Base-by-base conservation (phyloP, 2,797 vertebrate species). In the Sus cebifrons region DNA sequence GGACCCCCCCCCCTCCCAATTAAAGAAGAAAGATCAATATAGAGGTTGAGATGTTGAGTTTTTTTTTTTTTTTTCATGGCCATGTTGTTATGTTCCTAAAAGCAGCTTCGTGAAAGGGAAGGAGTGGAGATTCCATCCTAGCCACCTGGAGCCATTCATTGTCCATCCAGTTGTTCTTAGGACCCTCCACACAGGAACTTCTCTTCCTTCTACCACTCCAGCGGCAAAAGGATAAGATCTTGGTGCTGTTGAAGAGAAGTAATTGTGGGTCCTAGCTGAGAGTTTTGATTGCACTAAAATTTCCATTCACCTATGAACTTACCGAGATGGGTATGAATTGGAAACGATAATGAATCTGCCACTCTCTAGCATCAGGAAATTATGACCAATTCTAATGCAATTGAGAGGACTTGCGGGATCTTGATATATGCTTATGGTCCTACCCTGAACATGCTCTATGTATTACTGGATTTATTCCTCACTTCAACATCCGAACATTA, bases 131-230 rank as follows among this genome's bases (percentile, higher is more conserved):
- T 94, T 93, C 49, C 88, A 87, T 74, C 68, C 84, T 70, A 94
- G 65, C 2, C 60, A 40, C 36, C 90, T 94, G 65, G 44, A 75
- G 74, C 83, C 32, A 86, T 71, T 86, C 91, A 75, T 32, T 65
- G 15, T 11, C 15, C 40, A 91, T 49, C 11, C 10, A 58, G 17
- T 73, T 93, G 29, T 14, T 58, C 5, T 18, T 86, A 40, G 29
- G 44, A 90, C 18, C n/a, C 23, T 89, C 25, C 17, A n/a, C n/a
- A 92, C 2, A 95, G 70, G n/a, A 96, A 56, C 82, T 62, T 95
- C 2, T 92, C 7, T 94, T 36, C 16, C 7, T 79, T 68, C 15
- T 70, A 27, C 12, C 71, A 6, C 36, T 86, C 15, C 27, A 6
- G 5, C 64, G 60, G 16, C 44, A 83, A 85, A 93, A 89, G 8